A percentile compares a stretch with the other conserved stretches of the same genome.
Evolutionary conservation across 2,888 invertebrate genomes (phyloP).

Genomic region (Patella pellucida): DNA sequence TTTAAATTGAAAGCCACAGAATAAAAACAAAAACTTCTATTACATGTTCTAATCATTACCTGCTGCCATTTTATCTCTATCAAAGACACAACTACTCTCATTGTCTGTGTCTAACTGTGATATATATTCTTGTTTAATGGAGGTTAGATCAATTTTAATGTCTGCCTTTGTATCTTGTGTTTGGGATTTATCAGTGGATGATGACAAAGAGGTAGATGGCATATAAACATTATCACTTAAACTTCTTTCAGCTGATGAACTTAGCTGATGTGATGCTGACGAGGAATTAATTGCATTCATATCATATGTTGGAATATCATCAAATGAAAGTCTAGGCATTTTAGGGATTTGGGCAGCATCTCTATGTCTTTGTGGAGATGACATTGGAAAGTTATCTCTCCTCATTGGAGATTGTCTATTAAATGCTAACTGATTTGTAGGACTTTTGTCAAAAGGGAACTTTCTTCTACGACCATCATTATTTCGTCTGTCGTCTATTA

Average conservation of each 20-base stretch:
- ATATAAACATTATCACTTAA: background rate
- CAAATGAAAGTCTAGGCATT: background rate
- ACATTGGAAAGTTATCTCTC: no score
- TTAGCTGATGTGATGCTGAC: background rate
- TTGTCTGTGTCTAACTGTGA: background rate
- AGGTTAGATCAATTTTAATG: background rate
- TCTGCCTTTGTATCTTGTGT: background rate
- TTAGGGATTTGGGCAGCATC: no score
- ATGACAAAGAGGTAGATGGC: background rate
- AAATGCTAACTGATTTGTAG: no score
- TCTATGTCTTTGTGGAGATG: no score
- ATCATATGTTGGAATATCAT: background rate
- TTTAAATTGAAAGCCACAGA: no score
- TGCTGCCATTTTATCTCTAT: background rate
- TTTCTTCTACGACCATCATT: no score
- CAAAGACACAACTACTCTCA: background rate
- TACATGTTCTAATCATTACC: no score
- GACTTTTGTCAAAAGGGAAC: no score
- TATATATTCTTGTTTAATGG: conserved; percentile 3
- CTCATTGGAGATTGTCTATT: no score
- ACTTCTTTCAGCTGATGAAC: background rate
- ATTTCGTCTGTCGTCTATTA: background rate
- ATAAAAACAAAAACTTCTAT: no score
- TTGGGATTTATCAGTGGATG: background rate
- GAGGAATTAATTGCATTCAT: background rate